These are phyloP conservation scores for Lamprotornis superbus DNA, from an alignment of 2,113 vertebrate genomes.

Conservation along the genomic window DNA sequence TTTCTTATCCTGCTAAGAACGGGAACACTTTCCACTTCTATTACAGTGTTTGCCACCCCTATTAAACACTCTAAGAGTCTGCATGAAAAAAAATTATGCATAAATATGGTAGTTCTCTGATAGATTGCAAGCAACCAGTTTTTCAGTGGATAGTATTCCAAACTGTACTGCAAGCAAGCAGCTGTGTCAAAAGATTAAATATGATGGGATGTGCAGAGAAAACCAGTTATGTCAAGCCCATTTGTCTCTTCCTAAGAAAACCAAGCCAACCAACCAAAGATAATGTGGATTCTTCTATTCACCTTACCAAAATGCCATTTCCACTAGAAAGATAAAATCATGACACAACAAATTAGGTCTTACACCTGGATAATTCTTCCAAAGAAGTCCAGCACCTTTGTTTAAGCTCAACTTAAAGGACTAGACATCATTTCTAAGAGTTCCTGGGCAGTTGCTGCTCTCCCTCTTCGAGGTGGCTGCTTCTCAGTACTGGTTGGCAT, in stretches of 20 bases:
- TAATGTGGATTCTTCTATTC: neutral
- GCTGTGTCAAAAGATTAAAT: slow-evolving; percentile 6
- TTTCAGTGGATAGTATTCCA: neutral
- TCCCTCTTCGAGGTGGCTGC: neutral
- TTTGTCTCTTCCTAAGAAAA: neutral
- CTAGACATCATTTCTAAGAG: neutral
- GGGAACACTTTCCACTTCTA: neutral
- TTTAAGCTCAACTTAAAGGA: neutral
- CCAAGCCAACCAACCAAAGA: neutral
- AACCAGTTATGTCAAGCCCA: neutral
- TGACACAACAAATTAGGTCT: neutral
- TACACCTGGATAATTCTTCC: neutral
- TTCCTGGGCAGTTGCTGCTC: neutral
- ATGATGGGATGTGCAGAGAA: neutral
- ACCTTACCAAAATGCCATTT: slow-evolving; percentile 6
- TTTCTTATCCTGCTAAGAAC: slow-evolving; percentile 46
- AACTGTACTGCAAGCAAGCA: neutral
- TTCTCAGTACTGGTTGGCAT: neutral
- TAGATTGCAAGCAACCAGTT: neutral
- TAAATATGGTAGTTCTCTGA: neutral
- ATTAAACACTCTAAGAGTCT: neutral
- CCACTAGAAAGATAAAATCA: neutral
- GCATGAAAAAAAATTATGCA: neutral
- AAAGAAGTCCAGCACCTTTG: neutral
- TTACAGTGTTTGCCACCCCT: neutral